Evolutionary conservation across 2,797 vertebrate genomes (phyloP), one percentile per base, ranked within the genome.

Genomic region (Ctenopoma kingsleyae): DNA sequence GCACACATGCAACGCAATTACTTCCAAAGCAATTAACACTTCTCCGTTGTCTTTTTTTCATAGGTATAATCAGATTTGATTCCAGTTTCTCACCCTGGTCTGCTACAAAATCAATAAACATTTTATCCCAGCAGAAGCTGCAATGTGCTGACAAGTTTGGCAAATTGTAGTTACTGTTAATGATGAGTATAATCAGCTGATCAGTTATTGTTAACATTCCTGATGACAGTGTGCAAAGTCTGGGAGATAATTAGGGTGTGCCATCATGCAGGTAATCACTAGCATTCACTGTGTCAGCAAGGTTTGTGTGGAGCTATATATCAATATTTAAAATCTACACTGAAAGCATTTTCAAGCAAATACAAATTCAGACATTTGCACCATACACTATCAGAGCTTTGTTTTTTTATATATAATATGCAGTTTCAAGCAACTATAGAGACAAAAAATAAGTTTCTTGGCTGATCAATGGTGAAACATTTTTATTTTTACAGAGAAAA

Each of bases 181-280:
- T 85, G 78, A 73, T 73, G 82, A 72, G 75, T 83, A 76, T 85
- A 83, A 88, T 89, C 74, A 78, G 49, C 35, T 30, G 1, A 71
- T 81, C 73, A 56, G 20, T 67, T 36, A 13, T 3, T 81, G 84
- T 80, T 80, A 78, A 84, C 74, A 46, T 79, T 80, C 57, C 76
- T 79, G 71, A 79, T 82, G 78, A 70, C 46, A 51, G 61, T 6
- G 8, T 76, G 58, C 64, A 72, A 64, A 74, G 27, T 59, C 35
- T 59, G 40, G 38, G 53, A 74, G 75, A 40, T 62, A 62, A 84
- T 81, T 87, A 76, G 63, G 19, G 13, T 12, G 41, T 40, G 32
- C 65, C 51, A 51, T 78, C 67, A 62, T 67, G 59, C 63, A 78
- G 41, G 49, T 77, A 68, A 67, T 86, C 65, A 61, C 51, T 3